Percentiles rank a stretch among this genome's conserved stretches.
Conservation (phyloP, 2,888 invertebrate species). For the Aphodius granarius region DNA sequence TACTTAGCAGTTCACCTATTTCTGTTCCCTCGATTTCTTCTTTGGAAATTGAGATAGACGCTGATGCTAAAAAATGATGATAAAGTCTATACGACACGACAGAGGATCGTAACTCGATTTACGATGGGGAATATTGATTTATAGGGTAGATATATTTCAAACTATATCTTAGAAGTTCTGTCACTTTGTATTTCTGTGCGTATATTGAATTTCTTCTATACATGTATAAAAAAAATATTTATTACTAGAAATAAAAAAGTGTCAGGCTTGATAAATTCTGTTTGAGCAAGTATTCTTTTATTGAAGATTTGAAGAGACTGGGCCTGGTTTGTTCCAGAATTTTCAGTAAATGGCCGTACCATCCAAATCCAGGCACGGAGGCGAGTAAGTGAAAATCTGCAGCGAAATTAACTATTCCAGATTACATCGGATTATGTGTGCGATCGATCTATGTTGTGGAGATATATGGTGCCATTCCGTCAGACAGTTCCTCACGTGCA, state of each 20-base stretch:
- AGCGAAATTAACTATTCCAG: background rate
- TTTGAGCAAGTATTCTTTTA: background rate
- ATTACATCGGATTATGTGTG: background rate
- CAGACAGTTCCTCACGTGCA: no score
- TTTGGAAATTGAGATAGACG: background rate
- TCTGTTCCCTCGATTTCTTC: background rate
- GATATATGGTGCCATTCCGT: background rate
- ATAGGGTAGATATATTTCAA: no score
- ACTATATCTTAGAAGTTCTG: no score
- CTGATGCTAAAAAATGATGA: background rate
- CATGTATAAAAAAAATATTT: no score
- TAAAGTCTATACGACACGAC: no score
- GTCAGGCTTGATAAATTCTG: background rate
- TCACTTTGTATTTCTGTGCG: no score
- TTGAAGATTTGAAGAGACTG: no score
- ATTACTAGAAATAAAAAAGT: no score
- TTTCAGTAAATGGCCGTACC: background rate
- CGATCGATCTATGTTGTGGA: background rate
- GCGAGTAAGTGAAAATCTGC: background rate
- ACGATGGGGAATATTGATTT: no score
- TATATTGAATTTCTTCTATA: no score
- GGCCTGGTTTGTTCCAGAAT: background rate
- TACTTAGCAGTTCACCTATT: background rate
- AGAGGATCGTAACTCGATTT: no score
- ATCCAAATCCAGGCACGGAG: background rate